A percentile compares a stretch with the other conserved stretches of the same genome.
Evolutionary conservation across 2,113 vertebrate species (phyloP).

Genomic region (Tor tambroides): DNA sequence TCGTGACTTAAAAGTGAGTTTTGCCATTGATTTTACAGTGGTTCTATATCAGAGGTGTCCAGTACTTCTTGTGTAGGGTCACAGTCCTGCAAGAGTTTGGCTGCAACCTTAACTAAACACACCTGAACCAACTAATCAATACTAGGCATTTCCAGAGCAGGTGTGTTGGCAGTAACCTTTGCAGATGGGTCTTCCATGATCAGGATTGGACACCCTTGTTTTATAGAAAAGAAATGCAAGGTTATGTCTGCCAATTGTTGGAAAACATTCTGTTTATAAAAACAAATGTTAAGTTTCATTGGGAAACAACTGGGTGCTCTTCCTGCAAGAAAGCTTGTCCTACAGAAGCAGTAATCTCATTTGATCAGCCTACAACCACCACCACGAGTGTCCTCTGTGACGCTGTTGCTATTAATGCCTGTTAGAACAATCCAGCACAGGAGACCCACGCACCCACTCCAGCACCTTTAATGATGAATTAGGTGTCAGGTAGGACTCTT

Average conservation of each 20-base stretch:
- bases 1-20: conserved; percentile 83
- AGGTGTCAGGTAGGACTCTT: conserved; percentile 2
- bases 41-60: neutral
- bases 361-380: conserved; percentile 6
- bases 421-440: neutral
- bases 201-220: neutral
- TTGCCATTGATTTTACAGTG: neutral
- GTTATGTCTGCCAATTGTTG: neutral
- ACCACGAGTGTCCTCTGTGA: neutral
- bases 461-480: conserved; percentile 31
- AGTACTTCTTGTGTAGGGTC: neutral
- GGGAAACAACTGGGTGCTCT: neutral
- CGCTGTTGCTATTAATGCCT: neutral
- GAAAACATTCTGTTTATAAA: neutral
- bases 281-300: neutral
- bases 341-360: neutral
- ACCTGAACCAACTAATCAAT: neutral
- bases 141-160: neutral
- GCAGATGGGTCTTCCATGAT: neutral
- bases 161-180: neutral
- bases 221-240: neutral
- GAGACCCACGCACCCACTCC: conserved; percentile 5
- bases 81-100: neutral
- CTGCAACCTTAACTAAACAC: neutral
- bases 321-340: neutral